Evolutionary conservation across 2,113 vertebrate species (phyloP), one percentile per base, ranked within the genome.

Genomic region (Chaenogobius annularis): DNA sequence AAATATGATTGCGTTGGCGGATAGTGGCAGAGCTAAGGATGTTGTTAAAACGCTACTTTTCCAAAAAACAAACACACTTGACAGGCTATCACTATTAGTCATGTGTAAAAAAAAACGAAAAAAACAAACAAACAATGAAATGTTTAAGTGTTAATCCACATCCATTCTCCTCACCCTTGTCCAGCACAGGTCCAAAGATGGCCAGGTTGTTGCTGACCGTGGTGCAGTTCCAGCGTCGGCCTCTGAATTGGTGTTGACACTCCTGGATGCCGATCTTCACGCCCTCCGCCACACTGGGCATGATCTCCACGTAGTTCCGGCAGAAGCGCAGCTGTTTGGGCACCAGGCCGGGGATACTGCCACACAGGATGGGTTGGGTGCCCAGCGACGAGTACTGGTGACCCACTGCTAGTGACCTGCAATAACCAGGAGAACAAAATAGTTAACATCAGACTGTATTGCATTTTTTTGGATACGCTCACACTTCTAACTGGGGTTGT

Each of bases 311-410:
- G 7, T 98, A 98, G 93, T 98, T 98, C 72, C 97, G 91, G 81
- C 97, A 99, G 93, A 99, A 98, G 6, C 97, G 95, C 68, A 99
- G 94, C 91, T 99, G 97, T 87, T 98, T 99, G 82, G 97, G 96
- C 75, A 99, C 96, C 66, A 99, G 93, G 31, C 98, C 98, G 0
- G 98, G 98, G 83, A 99, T 98, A 80, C 94, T 96, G 81, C 96
- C 95, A 0, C 98, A 99, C 20, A 97, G 95, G 75, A 96, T 96
- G 58, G 97, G 98, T 82, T 96, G 96, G 1, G 95, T 95, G 3
- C 95, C 95, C 93, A 98, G 69, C 0, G 96, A 94, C 0, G 96
- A 95, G 72, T 97, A 97, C 80, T 99, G 97, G 68, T 96, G 96
- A 43, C 97, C 95, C 2, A 98, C 91, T 0, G 97, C 97, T 83